These are phyloP conservation scores for Antedon mediterranea DNA, from an alignment of 53 echinoderm and acorn worm species.

Conservation along the genomic window DNA sequence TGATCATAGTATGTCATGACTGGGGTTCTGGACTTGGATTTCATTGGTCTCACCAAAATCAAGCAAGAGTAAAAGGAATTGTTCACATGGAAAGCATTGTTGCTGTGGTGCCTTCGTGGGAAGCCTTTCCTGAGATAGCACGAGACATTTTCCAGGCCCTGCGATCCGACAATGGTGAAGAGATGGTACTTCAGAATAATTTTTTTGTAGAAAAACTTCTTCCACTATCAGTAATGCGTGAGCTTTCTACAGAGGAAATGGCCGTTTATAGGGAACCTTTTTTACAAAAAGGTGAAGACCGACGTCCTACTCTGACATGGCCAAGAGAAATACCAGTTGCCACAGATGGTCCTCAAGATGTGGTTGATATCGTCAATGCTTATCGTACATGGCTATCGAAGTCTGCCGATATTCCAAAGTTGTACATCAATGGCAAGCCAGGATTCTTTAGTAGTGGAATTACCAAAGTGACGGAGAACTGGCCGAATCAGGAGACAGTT, in stretches of 20 bases:
- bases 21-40: conserved; percentile 55
- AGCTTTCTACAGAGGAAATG: conserved; percentile 26
- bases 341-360: conserved; percentile 22
- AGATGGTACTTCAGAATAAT: conserved; percentile 31
- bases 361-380: conserved; percentile 16
- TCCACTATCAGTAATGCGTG: conserved; percentile 14
- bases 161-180: conserved; percentile 22
- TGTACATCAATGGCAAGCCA: conserved; percentile 21
- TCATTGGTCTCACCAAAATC: conserved; percentile 26
- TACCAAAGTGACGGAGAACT: conserved; percentile 5
- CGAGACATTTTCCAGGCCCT: conserved; percentile 12
- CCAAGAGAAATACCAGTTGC: conserved; percentile 31
- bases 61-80: conserved; percentile 6
- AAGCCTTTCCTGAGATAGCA: conserved; percentile 16
- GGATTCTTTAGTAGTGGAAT: conserved; percentile 19
- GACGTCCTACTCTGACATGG: conserved; percentile 37
- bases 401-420: conserved; percentile 18
- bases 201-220: conserved; percentile 13
- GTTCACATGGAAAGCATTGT: conserved; percentile 26
- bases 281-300: conserved; percentile 2
- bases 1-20: conserved; percentile 50
- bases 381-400: conserved; percentile 13
- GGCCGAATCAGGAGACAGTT: conserved; percentile 18
- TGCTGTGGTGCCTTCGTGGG: conserved; percentile 7
- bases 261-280: conserved; percentile 19